These are phyloP conservation scores for Artibeus lituratus DNA, from an alignment of 2,797 vertebrate species.

Conservation along the genomic window DNA sequence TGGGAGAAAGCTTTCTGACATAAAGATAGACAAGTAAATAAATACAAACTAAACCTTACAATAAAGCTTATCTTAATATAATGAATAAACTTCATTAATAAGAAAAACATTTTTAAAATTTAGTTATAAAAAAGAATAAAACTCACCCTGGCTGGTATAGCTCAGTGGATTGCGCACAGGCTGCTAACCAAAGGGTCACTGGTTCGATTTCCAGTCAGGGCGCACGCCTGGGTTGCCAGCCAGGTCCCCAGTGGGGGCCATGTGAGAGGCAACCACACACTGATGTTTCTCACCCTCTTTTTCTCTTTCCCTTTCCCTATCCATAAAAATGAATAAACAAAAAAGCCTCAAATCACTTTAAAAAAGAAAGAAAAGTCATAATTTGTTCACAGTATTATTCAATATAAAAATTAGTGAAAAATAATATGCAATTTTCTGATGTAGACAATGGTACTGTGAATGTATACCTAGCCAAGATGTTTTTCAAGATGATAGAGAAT, in stretches of 20 bases:
- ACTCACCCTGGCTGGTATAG: no score
- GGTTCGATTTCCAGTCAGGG: no score
- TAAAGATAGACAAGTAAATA: not conserved
- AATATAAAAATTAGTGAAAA: not conserved
- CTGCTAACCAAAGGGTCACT: no score
- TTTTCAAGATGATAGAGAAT: not conserved
- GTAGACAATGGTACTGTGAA: not conserved
- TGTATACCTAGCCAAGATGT: not conserved
- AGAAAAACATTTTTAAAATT: not conserved
- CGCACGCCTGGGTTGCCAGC: no score
- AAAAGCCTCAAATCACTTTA: no score
- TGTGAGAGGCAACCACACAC: no score
- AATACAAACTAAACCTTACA: not conserved
- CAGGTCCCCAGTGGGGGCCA: no score
- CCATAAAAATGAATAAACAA: no score
- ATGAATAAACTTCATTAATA: not conserved
- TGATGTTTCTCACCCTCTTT: no score
- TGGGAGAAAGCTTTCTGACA: not conserved
- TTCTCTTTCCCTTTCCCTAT: no score
- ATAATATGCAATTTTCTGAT: not conserved
- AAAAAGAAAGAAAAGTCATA: not conserved
- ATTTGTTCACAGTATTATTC: not conserved
- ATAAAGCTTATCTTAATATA: not conserved
- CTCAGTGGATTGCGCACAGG: no score
- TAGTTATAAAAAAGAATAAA: not conserved